Evolutionary conservation across 2,888 invertebrate species (phyloP), one percentile per base, ranked within the genome.

Genomic region (Andrena bucephala): DNA sequence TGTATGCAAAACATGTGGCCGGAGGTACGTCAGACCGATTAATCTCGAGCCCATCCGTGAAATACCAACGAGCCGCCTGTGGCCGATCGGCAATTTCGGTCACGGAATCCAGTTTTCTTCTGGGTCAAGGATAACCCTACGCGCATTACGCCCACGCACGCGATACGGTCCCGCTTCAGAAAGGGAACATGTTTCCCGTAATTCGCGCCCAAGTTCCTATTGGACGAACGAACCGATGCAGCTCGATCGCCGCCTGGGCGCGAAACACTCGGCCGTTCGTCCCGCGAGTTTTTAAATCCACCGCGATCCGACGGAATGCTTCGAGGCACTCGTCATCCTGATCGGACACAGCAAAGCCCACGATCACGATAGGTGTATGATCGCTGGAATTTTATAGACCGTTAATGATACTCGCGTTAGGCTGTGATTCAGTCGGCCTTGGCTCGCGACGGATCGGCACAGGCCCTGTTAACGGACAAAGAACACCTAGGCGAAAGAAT

Each of bases 121-220:
- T 79, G 74, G 81, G 82, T 86, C 84, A 87, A 88, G 88, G 88
- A 87, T 88, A 59, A 75, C 31, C 71, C 62, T 67, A 31, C 33
- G n/a, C 20, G 10, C 0, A 13, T 20, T 16, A 10, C 60, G 2
- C 59, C 57, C 36, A 29, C 48, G 0, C 42, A 16, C 10, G 24
- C 24, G 0, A 10, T 10, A 36, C n/a, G 6, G 60, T 62, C 27
- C 42, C n/a, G 16, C 33, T 65, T 79, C 36, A 6, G 1, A n/a
- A n/a, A 7, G 33, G 16, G 8, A 62, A 16, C 27, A 5, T 2
- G 20, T 33, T 63, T 16, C 29, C 16, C 24, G n/a, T 10, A 6
- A 36, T 54, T 24, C 13, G 10, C 57, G 24, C 16, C 27, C 42
- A 13, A 42, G 42, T 13, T 13, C 42, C 42, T 4, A 42, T 42